Evolutionary conservation across 1,140 invertebrate species (phyloP).

Genomic region (Latrodectus geometricus): DNA sequence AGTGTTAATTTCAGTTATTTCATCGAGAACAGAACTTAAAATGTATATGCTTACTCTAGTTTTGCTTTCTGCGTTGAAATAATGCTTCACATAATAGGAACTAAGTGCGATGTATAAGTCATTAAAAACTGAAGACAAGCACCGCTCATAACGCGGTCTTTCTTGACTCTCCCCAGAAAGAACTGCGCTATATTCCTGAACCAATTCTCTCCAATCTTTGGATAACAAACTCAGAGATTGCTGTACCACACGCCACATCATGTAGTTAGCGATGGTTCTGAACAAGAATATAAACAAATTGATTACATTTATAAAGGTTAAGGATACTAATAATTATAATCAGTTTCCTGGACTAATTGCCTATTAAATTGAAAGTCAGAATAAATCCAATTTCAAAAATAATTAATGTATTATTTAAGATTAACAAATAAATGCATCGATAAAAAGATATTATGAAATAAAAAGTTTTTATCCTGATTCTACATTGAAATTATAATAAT

Average conservation of each 20-base stretch:
- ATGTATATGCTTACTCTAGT: no score
- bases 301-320: background rate
- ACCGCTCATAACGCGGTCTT: background rate
- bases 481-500: no score
- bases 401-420: no score
- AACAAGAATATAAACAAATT: background rate
- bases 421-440: no score
- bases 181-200: background rate
- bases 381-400: no score
- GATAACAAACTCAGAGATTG: constrained; percentile 74
- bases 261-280: constrained; percentile 68
- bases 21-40: no score
- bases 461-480: no score
- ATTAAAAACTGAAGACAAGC: background rate
- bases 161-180: background rate
- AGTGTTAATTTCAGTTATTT: no score
- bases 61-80: background rate
- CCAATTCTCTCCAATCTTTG: background rate
- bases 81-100: background rate
- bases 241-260: constrained; percentile 81
- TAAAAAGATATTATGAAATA: no score
- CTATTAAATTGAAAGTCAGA: no score
- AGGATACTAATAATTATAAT: no score
- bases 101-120: background rate
- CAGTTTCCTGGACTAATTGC: no score